These are phyloP conservation scores for Carollia perspicillata DNA, from an alignment of 2,113 vertebrate species.

Conservation along the genomic window DNA sequence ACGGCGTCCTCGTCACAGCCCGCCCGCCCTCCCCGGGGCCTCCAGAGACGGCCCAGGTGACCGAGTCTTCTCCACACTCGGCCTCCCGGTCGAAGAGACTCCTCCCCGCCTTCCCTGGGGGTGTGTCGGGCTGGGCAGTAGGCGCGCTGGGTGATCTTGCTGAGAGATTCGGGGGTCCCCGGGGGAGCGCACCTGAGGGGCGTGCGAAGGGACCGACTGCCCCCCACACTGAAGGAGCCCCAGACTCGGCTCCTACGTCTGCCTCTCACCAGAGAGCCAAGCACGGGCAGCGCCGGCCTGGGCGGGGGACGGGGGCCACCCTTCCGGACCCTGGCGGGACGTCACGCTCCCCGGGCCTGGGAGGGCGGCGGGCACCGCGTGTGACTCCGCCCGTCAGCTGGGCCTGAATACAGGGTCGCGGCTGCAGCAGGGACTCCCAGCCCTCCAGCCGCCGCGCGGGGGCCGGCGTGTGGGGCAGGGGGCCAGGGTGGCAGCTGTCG, in stretches of 20 bases:
- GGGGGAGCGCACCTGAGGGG: not conserved
- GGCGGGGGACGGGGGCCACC: too few species aligned
- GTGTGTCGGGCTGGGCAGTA: too few species aligned
- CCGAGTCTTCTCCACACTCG: too few species aligned
- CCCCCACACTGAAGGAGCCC: not conserved
- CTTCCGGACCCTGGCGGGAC: not conserved
- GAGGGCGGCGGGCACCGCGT: not conserved
- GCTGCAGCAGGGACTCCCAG: not conserved
- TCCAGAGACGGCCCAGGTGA: too few species aligned
- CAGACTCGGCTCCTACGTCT: too few species aligned
- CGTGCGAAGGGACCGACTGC: not conserved
- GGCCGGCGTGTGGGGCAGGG: not conserved
- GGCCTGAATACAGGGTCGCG: not conserved
- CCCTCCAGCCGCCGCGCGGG: not conserved
- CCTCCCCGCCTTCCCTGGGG: too few species aligned
- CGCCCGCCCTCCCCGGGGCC: too few species aligned
- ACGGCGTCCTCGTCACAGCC: too few species aligned
- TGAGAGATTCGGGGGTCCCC: too few species aligned
- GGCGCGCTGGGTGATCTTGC: too few species aligned
- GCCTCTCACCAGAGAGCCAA: not conserved
- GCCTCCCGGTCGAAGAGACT: too few species aligned
- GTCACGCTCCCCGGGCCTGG: not conserved
- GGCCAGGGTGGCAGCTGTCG: not conserved
- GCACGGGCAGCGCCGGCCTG: fast-evolving
- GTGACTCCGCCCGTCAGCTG: not conserved